Conservation (phyloP, 2,888 invertebrate genomes). For the Noctua fimbriata region DNA sequence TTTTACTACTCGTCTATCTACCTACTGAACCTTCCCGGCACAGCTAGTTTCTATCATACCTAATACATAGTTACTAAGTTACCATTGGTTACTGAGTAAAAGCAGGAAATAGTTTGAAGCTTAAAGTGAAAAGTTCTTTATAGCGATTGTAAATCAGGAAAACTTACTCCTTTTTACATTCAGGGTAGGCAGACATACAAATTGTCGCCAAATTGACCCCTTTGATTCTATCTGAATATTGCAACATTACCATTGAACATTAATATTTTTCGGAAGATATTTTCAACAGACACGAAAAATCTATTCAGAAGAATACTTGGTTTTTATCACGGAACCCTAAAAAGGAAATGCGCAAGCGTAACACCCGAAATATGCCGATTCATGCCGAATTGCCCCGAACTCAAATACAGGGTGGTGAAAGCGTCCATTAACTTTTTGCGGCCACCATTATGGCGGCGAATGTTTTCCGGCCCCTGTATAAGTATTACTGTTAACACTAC, state of each 20-base stretch:
- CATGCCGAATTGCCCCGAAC: constrained; percentile 68
- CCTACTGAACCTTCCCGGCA: no score
- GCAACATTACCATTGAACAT: neutral
- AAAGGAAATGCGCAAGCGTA: constrained; percentile 63
- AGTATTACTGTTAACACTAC: constrained; percentile 64
- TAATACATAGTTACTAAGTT: no score
- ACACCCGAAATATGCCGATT: constrained; percentile 73
- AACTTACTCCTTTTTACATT: no score
- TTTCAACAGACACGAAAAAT: neutral
- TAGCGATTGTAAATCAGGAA: no score
- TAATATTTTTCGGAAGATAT: neutral
- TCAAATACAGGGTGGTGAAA: constrained; percentile 68
- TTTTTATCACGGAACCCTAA: constrained; percentile 36
- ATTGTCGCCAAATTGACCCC: no score
- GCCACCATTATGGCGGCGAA: constrained; percentile 73
- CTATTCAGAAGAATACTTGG: neutral
- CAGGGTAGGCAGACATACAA: no score
- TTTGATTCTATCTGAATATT: no score
- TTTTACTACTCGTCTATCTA: no score
- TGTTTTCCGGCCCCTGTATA: constrained; percentile 73
- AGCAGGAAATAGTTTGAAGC: no score
- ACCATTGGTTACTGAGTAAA: no score
- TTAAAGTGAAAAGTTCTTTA: no score
- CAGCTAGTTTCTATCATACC: no score
- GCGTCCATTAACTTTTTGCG: constrained; percentile 81